Evolutionary conservation across 2,888 invertebrate species (phyloP), one percentile per base, ranked within the genome.

Genomic region (Xanthorhoe designata): DNA sequence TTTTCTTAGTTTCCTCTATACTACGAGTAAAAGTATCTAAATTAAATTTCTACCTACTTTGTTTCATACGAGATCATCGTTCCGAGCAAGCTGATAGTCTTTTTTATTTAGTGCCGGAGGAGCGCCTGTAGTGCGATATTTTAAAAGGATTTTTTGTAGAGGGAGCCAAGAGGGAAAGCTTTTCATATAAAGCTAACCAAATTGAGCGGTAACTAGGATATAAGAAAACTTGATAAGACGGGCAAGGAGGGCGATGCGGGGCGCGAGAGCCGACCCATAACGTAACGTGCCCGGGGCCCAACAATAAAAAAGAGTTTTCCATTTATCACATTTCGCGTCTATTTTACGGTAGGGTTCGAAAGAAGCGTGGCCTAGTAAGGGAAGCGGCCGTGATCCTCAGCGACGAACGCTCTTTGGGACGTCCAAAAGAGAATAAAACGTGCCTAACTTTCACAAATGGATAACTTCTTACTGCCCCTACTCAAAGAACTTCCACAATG

Each of bases 311-410:
- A 89, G 91, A 92, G 88, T 91, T 88, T 89, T 87, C 90, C 91
- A 93, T 93, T 93, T 93, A 92, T 93, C 92, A 93, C 92, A 91
- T 92, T 92, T 91, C 85, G 89, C 90, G 91, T 93, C 89, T 92
- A 92, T 92, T 93, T 92, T 90, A 91, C 89, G 89, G 89, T 85
- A 87, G 88, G 91, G 91, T 88, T 88, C 85, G 88, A 84, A 86
- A 87, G 86, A 83, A 82, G 85, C 79, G 79, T 81, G 82, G 85
- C 85, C 86, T 80, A 83, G 84, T 84, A 82, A 84, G 84, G 87
- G 82, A 84, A 84, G 84, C 79, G 82, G 83, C 85, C 84, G 81
- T 81, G 86, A 84, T 84, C 86, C 84, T 88, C 82, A 88, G 82
- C 84, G 83, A 82, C 80, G 82, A 89, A 83, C 84, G 83, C 83